These are phyloP conservation scores for Sebastes schlegelii DNA, from an alignment of 2,113 vertebrate species.

Conservation along the genomic window DNA sequence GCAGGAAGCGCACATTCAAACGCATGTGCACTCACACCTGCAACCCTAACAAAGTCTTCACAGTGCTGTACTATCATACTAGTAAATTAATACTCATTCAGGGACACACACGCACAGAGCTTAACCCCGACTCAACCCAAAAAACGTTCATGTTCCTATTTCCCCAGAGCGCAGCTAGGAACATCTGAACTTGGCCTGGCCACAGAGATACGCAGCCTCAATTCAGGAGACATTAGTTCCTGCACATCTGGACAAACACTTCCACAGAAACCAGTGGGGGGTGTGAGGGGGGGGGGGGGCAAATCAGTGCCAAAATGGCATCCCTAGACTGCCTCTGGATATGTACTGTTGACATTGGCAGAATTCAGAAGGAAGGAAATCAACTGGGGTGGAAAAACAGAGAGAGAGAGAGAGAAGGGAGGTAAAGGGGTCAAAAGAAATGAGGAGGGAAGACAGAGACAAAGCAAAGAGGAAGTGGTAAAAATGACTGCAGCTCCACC, in stretches of 20 bases:
- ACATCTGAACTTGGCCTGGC: conserved; percentile 54
- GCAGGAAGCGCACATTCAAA: conserved; percentile 35
- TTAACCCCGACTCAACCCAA: conserved; percentile 25
- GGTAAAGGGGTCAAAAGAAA: conserved; percentile 20
- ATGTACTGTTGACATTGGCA: conserved; percentile 64
- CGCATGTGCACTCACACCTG: neutral
- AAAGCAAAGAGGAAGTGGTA: neutral
- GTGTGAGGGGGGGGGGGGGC: no score
- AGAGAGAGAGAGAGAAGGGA: conserved; percentile 14
- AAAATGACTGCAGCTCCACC: conserved; percentile 61
- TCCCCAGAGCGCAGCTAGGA: conserved; percentile 32
- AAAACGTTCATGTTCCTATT: conserved; percentile 45
- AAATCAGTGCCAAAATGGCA: conserved; percentile 58
- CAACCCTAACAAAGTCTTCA: conserved; percentile 16
- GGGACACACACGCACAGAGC: conserved; percentile 13
- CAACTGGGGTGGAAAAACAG: conserved; percentile 22
- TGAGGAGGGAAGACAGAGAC: neutral
- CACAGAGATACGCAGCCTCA: conserved; percentile 38
- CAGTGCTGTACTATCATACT: conserved; percentile 11
- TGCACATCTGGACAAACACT: conserved; percentile 75
- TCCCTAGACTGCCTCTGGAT: conserved; percentile 39
- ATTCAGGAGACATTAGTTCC: conserved; percentile 55
- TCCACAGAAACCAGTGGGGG: conserved; percentile 40
- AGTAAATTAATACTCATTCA: conserved; percentile 29
- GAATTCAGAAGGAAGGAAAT: conserved; percentile 40